Evolutionary conservation across 2,888 invertebrate species (phyloP).

Genomic region (Quadroppia sp.): DNA sequence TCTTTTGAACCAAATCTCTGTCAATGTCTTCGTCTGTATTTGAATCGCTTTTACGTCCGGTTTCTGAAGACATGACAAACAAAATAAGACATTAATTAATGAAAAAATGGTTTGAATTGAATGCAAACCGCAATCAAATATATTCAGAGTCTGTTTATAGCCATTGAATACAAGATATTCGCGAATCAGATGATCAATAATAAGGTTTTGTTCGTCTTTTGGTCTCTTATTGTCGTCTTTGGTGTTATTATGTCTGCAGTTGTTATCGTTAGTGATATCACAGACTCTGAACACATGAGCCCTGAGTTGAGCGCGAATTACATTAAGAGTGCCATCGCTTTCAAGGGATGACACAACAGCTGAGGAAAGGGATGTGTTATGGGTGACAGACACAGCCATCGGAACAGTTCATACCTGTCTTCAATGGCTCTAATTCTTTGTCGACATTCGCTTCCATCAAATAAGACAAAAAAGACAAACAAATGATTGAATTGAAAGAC

Average conservation of each 20-base stretch:
- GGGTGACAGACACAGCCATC: neutral
- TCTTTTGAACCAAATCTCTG: neutral
- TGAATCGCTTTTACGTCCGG: neutral
- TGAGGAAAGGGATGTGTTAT: neutral
- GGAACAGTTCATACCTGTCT: neutral
- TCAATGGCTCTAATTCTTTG: conserved; percentile 30
- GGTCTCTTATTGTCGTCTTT: neutral
- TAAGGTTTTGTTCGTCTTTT: neutral
- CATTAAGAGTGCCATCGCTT: neutral
- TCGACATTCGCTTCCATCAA: neutral
- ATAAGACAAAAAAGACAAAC: too few relatives aligned
- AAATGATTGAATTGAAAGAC: too few relatives aligned
- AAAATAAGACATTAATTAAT: neutral
- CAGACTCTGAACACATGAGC: conserved; percentile 22
- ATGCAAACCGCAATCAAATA: conserved; percentile 24
- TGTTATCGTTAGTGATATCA: neutral
- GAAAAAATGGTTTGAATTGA: neutral
- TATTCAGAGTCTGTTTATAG: neutral
- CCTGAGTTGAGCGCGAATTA: conserved; percentile 18
- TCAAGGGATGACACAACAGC: neutral
- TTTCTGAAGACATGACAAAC: neutral
- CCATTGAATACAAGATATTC: conserved; percentile 3
- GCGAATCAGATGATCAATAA: conserved; percentile 15
- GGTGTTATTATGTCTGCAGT: neutral
- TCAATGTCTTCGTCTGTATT: neutral